phyloP scores from a whole-genome alignment of 2,888 invertebrate genomes.

The Mystacides longicornis region DNA sequence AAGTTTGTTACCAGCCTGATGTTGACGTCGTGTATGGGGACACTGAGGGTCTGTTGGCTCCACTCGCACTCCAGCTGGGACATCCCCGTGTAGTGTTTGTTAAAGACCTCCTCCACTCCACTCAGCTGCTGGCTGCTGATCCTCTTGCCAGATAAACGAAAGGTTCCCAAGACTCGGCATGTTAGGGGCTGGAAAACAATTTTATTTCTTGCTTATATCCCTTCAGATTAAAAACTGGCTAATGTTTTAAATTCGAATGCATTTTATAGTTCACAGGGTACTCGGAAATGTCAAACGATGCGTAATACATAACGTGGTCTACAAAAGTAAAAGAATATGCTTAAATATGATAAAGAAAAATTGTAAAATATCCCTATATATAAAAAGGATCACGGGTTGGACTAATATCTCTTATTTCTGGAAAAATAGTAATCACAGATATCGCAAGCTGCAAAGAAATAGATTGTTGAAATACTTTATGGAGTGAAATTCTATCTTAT shows the following conservation, averaged over 20 bases:
- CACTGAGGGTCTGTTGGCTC: constrained; percentile 37
- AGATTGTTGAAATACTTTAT: no score
- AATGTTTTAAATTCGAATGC: neutral
- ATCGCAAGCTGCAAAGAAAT: no score
- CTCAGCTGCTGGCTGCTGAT: constrained; percentile 10
- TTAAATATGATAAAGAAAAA: no score
- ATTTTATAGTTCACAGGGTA: no score
- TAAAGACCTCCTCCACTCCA: constrained; percentile 38
- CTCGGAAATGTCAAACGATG: no score
- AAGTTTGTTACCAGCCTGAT: constrained; percentile 24
- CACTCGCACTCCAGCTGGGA: constrained; percentile 42
- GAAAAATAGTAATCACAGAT: no score
- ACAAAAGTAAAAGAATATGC: no score
- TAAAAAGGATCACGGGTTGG: no score
- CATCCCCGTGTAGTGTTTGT: constrained; percentile 40
- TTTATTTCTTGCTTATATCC: neutral
- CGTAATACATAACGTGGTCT: no score
- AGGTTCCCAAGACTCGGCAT: constrained; percentile 34
- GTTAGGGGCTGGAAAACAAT: constrained; percentile 24
- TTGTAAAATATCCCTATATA: no score
- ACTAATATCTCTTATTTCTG: no score
- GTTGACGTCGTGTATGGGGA: constrained; percentile 32
- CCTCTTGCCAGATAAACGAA: constrained; percentile 34
- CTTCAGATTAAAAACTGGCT: neutral
- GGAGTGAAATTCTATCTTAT: no score